Evolutionary conservation across 2,113 vertebrate genomes (phyloP).

Genomic region (Phylloscopus whistleri): DNA sequence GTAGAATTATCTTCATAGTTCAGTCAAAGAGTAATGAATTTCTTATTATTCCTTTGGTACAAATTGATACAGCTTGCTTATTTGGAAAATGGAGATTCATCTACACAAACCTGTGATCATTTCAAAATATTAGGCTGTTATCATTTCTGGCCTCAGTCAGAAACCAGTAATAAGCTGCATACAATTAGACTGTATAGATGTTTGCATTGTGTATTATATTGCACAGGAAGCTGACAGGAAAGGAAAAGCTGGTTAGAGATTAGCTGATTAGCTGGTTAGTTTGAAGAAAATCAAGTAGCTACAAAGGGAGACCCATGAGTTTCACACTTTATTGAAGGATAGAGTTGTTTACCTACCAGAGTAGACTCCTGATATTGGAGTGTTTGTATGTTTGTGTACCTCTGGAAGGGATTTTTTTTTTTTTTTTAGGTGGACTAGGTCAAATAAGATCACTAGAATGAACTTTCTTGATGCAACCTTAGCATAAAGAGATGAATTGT

Average conservation of each 20-base stretch:
- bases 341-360: not conserved
- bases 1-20: not conserved
- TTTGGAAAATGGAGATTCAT: not conserved
- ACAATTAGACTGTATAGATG: not conserved
- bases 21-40: not conserved
- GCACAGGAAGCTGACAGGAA: not conserved
- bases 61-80: not conserved
- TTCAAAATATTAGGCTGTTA: not conserved
- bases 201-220: not conserved
- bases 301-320: not conserved
- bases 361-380: not conserved
- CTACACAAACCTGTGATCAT: not conserved
- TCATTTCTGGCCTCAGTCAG: not conserved
- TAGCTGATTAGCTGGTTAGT: not conserved
- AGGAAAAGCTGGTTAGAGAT: not conserved
- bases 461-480: accelerated
- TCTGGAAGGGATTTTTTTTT: not conserved
- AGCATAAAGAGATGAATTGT: not conserved
- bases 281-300: not conserved
- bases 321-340: not conserved
- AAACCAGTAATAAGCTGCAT: not conserved
- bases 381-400: not conserved
- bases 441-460: not conserved
- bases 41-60: not conserved
- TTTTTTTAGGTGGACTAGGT: not conserved